Evolutionary conservation across 2,113 vertebrate species (phyloP), one percentile per base, ranked within the genome.

Genomic region (Desmodus rotundus): DNA sequence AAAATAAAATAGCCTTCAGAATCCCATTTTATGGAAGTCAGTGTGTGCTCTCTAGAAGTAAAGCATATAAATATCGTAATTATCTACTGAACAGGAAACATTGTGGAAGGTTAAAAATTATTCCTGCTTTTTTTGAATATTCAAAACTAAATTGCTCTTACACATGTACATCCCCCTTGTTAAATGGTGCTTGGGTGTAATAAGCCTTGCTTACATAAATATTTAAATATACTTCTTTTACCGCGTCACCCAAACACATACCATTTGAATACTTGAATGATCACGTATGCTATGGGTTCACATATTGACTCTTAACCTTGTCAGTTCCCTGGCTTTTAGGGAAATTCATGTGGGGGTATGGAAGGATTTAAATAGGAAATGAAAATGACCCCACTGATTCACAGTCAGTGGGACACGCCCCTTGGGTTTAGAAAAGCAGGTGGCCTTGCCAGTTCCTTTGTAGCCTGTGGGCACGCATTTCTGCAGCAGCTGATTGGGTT

Each of bases 21-120:
- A 47, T 58, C 45, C 45, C 45, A 74, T 95, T 95, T 92, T 76
- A 70, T 84, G 4, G 84, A 50, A 94, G 26, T 50, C 54, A 56
- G 7, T 81, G 87, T 43, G 1, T 73, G 26, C 24, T 74, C 65
- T 74, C 82, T 65, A 93, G 38, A 91, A 96, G 33, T 8, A 80
- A 95, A 96, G 70, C 43, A 68, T 76, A 2, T 67, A 56, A 97
- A 36, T 94, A 77, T 84, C 85, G 41, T 92, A 89, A 85, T 89
- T 36, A 93, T 76, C 74, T 96, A 63, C 80, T 76, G 70, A 93
- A 77, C 7, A 67, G n/a, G 8, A 56, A 87, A 5, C 7, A 77
- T 87, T 87, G 10, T 14, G 15, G 31, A 89, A 45, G 33, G 82
- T 43, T 85, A 20, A 86, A 92, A 90, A 93, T 43, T 38, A 80